Conservation (phyloP, 2,888 invertebrate genomes). For the Antheraea yamamai region DNA sequence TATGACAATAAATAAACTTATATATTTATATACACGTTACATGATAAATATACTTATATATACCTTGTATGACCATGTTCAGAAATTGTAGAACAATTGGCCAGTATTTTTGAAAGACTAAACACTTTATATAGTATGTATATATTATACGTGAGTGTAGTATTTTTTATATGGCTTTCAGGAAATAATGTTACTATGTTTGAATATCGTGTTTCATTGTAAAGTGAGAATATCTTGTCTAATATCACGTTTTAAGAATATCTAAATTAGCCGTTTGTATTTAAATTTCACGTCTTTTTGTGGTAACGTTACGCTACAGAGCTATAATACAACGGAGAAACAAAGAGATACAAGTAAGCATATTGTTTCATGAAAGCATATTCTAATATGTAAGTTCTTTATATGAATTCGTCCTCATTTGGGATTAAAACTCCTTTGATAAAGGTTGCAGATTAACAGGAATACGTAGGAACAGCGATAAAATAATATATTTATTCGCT, state of each 20-base stretch:
- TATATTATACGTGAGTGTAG: neutral
- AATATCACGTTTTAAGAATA: neutral
- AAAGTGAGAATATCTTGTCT: neutral
- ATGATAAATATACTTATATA: constrained; percentile 9
- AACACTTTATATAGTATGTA: constrained; percentile 17
- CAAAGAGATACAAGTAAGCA: neutral
- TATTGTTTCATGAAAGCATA: neutral
- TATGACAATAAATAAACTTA: neutral
- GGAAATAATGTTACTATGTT: neutral
- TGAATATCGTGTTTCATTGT: neutral
- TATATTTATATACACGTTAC: constrained; percentile 5
- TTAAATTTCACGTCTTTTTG: neutral
- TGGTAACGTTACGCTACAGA: neutral
- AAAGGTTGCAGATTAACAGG: constrained; percentile 32
- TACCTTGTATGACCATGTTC: neutral
- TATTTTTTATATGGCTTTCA: neutral
- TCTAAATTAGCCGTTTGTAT: neutral
- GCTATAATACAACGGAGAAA: no score
- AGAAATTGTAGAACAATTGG: constrained; percentile 47
- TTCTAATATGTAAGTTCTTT: constrained; percentile 29
- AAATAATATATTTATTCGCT: neutral
- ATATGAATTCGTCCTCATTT: constrained; percentile 40
- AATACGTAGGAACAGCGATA: neutral
- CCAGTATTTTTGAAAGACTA: constrained; percentile 58
- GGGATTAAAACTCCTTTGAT: constrained; percentile 45